phyloP scores from a whole-genome alignment of 2,113 vertebrate species.

The Strigops habroptila region DNA sequence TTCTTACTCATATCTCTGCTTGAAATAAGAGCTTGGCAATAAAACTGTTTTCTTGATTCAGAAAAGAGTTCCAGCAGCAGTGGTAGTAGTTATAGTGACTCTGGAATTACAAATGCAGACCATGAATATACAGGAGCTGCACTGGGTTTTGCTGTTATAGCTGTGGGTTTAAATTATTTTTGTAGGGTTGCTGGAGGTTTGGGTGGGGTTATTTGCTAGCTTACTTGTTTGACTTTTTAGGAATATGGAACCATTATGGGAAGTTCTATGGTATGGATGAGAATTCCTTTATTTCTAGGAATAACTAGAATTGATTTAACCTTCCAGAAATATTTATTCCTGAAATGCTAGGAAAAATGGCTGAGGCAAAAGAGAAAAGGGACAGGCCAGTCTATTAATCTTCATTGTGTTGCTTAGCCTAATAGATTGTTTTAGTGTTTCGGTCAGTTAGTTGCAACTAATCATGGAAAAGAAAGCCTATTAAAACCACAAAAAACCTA shows the following conservation, averaged over 20 bases:
- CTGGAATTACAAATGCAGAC: neutral
- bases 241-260: neutral
- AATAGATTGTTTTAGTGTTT: neutral
- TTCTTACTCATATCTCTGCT: neutral
- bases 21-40: neutral
- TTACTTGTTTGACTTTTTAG: neutral
- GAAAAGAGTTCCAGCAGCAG: neutral
- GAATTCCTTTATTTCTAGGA: neutral
- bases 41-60: neutral
- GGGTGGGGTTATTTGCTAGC: neutral
- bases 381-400: neutral
- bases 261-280: neutral
- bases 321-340: neutral
- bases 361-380: neutral
- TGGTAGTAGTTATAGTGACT: neutral
- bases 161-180: neutral
- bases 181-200: neutral
- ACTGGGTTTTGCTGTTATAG: neutral
- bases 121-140: neutral
- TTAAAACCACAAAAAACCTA: neutral
- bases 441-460: neutral
- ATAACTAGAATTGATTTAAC: neutral
- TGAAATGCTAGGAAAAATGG: neutral
- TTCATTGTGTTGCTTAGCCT: neutral
- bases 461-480: neutral